Base-by-base conservation (phyloP, 2,797 vertebrate genomes). In the Falco naumanni region DNA sequence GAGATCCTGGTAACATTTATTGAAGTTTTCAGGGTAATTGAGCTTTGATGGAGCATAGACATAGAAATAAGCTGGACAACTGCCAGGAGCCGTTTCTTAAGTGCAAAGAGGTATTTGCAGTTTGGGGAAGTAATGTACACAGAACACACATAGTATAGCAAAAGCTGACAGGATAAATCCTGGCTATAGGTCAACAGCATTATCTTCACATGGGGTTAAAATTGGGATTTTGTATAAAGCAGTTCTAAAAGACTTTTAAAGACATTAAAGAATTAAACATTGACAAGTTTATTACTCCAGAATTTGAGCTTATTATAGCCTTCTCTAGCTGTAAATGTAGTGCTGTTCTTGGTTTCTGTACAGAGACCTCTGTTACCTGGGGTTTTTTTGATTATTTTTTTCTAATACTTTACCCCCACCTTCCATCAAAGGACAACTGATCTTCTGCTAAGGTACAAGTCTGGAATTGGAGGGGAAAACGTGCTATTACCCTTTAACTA, bases 11-110 rank as follows among this genome's bases (percentile, higher is more conserved):
- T 96, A 91, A 86, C 79, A 71, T 89, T 93, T 95, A 84, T 95
- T 72, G 89, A 83, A 91, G 59, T 50, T 83, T 84, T 97, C 76
- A 84, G 84, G 83, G 72, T 90, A 93, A 87, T 95, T 97, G 80
- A 89, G 70, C 63, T 78, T 96, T 97, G 96, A 95, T 94, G 45
- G 89, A 95, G 60, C 83, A 85, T 22, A 95, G 75, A 92, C 43
- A 71, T 47, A 59, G 89, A 91, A 98, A 96, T 78, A 83, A 96
- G 91, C 85, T 92, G 91, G 96, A 64, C 72, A 57, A 31, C 26
- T 95, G 78, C 89, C 89, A 96, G 60, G 21, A 89, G 82, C 48
- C 22, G 47, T 90, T 94, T 89, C 92, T 94, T 92, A 93, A 90
- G 92, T 92, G 39, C 16, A 69, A 92, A 84, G 89, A 64, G 39